Percentiles rank a stretch among this genome's conserved stretches.
Evolutionary conservation across 1,140 invertebrate genomes (phyloP).

Genomic region (Diorhabda elongata): DNA sequence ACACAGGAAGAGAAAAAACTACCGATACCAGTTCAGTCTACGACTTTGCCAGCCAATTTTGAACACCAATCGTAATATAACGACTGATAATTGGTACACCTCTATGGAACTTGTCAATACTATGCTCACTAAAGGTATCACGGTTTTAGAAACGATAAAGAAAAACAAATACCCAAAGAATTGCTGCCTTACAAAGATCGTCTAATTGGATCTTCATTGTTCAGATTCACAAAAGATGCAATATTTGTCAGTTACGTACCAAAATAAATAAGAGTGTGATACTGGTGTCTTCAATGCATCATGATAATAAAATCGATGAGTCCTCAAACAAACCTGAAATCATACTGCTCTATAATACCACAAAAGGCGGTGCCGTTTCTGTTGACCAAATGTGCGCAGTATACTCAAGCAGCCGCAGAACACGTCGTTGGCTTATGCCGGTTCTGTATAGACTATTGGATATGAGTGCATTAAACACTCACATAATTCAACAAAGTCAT

Average conservation of each 20-base stretch:
- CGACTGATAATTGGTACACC: not conserved
- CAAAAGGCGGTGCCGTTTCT: slow-evolving; percentile 47
- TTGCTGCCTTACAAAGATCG: slow-evolving; percentile 26
- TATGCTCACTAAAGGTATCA: not conserved
- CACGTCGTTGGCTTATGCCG: slow-evolving; percentile 42
- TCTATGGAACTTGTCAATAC: not conserved
- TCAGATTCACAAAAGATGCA: slow-evolving; percentile 30
- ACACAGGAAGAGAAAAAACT: too few relatives aligned
- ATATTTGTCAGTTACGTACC: slow-evolving; percentile 35
- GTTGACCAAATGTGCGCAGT: slow-evolving; percentile 43
- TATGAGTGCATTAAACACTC: slow-evolving; percentile 14
- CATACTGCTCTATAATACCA: slow-evolving; percentile 40
- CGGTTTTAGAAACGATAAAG: slow-evolving; percentile 20
- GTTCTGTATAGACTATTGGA: slow-evolving; percentile 35
- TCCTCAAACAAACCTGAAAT: slow-evolving; percentile 41
- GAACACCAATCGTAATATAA: not conserved
- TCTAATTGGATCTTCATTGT: slow-evolving; percentile 21
- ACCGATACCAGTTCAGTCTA: too few relatives aligned
- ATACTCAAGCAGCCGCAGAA: slow-evolving; percentile 42
- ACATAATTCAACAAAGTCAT: not conserved
- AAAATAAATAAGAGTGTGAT: slow-evolving; percentile 35
- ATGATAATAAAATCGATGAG: slow-evolving; percentile 31
- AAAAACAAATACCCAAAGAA: slow-evolving; percentile 43
- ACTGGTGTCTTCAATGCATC: slow-evolving; percentile 37
- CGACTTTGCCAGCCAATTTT: too few relatives aligned